Evolutionary conservation across 2,113 vertebrate species (phyloP).

Genomic region (Cottus gobio): DNA sequence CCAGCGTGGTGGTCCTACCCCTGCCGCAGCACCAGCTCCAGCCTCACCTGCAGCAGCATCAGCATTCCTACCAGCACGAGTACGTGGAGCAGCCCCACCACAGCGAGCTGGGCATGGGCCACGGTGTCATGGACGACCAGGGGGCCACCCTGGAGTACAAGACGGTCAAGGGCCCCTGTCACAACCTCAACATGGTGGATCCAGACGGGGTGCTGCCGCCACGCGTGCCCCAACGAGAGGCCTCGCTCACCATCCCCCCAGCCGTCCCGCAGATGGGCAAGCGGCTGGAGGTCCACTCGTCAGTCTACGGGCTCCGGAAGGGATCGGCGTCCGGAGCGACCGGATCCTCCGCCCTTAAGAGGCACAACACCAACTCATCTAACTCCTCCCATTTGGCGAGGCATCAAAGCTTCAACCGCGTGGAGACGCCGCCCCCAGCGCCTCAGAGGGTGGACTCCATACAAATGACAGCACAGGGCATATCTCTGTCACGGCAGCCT

Average conservation of each 20-base stretch:
- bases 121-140: slow-evolving; percentile 91
- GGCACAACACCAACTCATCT: slow-evolving; percentile 99
- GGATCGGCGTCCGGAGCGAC: slow-evolving; percentile 78
- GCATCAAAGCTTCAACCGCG: slow-evolving; percentile 94
- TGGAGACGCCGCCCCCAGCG: slow-evolving; percentile 94
- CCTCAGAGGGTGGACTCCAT: slow-evolving; percentile 98
- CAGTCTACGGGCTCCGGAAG: slow-evolving; percentile 92
- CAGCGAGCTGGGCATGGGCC: slow-evolving; percentile 81
- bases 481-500: slow-evolving; percentile 91
- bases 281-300: slow-evolving; percentile 92
- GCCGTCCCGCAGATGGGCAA: slow-evolving; percentile 93
- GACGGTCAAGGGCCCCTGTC: slow-evolving; percentile 93
- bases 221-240: slow-evolving; percentile 96
- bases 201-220: slow-evolving; percentile 89
- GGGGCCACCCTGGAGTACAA: slow-evolving; percentile 96
- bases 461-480: slow-evolving; percentile 89
- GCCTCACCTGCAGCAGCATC: slow-evolving; percentile 87
- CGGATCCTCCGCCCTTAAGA: slow-evolving; percentile 88
- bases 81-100: slow-evolving; percentile 96
- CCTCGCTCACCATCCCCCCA: slow-evolving; percentile 88
- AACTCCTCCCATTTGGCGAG: slow-evolving; percentile 96
- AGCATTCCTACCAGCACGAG: slow-evolving; percentile 95
- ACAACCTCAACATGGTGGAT: slow-evolving; percentile 89
- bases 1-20: slow-evolving; percentile 93
- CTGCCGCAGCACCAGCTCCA: slow-evolving; percentile 88